Conservation (phyloP, 2,113 vertebrate genomes). For the Colius striatus region DNA sequence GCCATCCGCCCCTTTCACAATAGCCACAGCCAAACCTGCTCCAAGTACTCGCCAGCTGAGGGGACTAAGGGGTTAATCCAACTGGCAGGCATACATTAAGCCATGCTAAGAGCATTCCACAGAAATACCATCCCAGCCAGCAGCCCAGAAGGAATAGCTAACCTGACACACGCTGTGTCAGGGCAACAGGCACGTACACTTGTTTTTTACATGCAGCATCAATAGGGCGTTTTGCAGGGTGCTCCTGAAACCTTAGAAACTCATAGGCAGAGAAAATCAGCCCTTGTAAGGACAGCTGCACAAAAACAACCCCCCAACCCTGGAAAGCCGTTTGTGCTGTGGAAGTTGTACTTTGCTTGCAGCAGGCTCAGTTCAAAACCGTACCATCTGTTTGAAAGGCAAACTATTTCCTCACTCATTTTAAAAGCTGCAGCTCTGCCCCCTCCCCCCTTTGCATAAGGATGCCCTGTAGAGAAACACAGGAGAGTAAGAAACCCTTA, state of each 20-base stretch:
- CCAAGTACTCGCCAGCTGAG: accelerated
- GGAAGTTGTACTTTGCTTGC: neutral
- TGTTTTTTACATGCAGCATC: neutral
- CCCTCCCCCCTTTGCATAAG: neutral
- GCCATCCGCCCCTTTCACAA: accelerated
- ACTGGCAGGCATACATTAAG: neutral
- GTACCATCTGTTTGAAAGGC: neutral
- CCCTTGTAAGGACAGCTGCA: neutral
- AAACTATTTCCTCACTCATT: neutral
- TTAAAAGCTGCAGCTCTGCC: neutral
- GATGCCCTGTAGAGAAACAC: neutral
- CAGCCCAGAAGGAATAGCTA: neutral
- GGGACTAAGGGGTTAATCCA: conserved; percentile 36
- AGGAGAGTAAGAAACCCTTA: neutral
- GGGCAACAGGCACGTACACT: neutral
- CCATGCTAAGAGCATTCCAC: conserved; percentile 41
- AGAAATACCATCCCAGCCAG: neutral
- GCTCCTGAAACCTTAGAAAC: neutral
- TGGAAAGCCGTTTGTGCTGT: neutral
- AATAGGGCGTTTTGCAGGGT: neutral
- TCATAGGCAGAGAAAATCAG: neutral
- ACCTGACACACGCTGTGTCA: neutral
- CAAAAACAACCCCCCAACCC: neutral
- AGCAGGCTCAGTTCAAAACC: neutral
- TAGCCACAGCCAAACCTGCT: neutral